Evolutionary conservation across 2,113 vertebrate species (phyloP), one percentile per base, ranked within the genome.

Genomic region (Platanista minor): DNA sequence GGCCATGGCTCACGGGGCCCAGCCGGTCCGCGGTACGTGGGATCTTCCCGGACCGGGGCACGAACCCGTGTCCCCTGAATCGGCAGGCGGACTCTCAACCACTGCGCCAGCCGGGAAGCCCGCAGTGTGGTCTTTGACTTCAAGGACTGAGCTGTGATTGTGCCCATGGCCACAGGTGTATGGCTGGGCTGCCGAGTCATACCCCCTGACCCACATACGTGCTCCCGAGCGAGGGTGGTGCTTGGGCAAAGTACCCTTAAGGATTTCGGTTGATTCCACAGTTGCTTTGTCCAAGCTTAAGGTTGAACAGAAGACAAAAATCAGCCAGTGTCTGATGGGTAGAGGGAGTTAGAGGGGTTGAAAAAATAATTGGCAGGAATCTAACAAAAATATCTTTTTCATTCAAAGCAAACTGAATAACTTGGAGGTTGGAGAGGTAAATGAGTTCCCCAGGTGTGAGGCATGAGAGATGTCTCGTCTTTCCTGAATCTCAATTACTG

Each of bases 121-220:
- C n/a, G n/a, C n/a, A n/a, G n/a, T 21, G 25, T 36, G 66, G 6
- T 82, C 67, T 92, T 77, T 57, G 93, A 49, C 92, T 88, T 85
- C 88, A n/a, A 6, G n/a, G 23, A 20, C 69, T 46, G 78, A 85
- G 25, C 71, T 64, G n/a, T 78, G 7, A 49, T 46, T 81, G 31
- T 84, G 57, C 31, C 57, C n/a, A 20, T 66, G 7, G 1, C 71
- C 36, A 1, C 18, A 61, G 75, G 29, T 20, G 61, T 41, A 10
- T 17, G 25, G 43, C 61, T 39, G 0, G 2, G 11, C 77, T 69
- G 41, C 88, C 83, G 49, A 8, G 43, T 11, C 83, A 9, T 86
- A 6, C 49, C 14, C 41, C 74, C 13, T 78, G 46, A 49, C 93
- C 90, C 85, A 77, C 17, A n/a, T 57, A 27, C 0, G 5, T 62